Percentiles rank a stretch among this genome's conserved stretches.
Conservation (phyloP, 2,888 invertebrate species). For the Sipha maydis region DNA sequence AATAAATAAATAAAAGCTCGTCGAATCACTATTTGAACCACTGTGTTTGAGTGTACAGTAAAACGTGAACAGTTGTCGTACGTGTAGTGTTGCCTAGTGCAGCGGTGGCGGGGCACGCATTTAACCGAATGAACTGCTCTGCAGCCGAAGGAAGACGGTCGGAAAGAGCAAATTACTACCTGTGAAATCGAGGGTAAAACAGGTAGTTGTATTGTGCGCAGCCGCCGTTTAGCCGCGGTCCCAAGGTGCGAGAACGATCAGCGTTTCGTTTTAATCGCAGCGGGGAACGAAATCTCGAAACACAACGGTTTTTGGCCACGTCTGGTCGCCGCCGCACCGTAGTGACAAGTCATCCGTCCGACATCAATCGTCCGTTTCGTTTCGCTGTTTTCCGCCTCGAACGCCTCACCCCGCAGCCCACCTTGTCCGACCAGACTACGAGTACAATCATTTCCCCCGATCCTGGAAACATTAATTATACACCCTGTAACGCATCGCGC, state of each 20-base stretch:
- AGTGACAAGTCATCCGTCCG: constrained; percentile 42
- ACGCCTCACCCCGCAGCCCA: background rate
- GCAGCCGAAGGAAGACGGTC: background rate
- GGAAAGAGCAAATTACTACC: background rate
- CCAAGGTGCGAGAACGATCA: constrained; percentile 40
- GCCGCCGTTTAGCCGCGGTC: constrained; percentile 15
- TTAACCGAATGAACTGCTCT: background rate
- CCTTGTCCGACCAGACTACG: background rate
- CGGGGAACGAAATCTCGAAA: constrained; percentile 14
- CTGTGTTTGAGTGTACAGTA: too few relatives aligned
- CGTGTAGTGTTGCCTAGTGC: background rate
- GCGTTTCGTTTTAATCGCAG: constrained; percentile 12
- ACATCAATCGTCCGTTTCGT: constrained; percentile 36
- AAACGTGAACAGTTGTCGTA: background rate
- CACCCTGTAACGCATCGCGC: background rate
- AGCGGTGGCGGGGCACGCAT: background rate
- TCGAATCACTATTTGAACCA: too few relatives aligned
- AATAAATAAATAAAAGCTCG: too few relatives aligned
- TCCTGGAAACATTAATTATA: background rate
- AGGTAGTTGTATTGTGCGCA: constrained; percentile 40
- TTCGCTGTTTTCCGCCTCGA: background rate
- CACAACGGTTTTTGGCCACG: constrained; percentile 20
- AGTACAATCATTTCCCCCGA: background rate
- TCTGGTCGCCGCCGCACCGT: background rate
- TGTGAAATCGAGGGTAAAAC: constrained; percentile 49